These are phyloP conservation scores for Eupithecia subumbrata DNA, from an alignment of 2,888 invertebrate species.

Conservation along the genomic window DNA sequence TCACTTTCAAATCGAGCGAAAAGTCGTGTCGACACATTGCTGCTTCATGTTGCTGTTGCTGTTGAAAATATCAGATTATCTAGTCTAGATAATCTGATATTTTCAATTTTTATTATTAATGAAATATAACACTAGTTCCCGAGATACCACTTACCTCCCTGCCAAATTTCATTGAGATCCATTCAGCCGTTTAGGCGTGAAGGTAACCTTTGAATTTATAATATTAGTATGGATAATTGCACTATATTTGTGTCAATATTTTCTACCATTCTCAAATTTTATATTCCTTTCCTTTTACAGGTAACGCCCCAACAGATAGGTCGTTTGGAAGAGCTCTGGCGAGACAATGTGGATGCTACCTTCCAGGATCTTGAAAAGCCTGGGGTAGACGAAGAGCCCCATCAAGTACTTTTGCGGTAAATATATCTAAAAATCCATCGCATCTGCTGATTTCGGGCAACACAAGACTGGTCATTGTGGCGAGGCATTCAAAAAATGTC, in stretches of 20 bases:
- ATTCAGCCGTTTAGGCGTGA: no score
- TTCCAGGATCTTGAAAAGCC: constrained; percentile 99
- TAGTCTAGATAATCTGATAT: no score
- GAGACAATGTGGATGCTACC: constrained; percentile 98
- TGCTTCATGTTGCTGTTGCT: no score
- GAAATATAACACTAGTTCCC: no score
- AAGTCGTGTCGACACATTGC: no score
- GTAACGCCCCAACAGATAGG: constrained; percentile 99
- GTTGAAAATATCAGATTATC: no score
- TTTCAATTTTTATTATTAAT: no score
- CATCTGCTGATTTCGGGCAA: neutral
- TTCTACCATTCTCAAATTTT: neutral
- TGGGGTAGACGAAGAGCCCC: constrained; percentile 98
- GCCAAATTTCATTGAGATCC: no score
- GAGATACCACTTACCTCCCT: no score
- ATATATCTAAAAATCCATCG: neutral
- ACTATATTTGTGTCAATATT: neutral
- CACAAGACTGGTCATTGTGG: neutral
- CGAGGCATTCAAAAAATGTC: neutral
- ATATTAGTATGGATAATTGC: neutral
- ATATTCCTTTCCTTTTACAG: constrained; percentile 47
- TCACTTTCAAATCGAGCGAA: no score
- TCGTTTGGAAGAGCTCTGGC: constrained; percentile 99
- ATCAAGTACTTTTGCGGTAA: constrained; percentile 88
- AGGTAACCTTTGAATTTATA: no score